phyloP scores from a whole-genome alignment of 1,140 invertebrate genomes.

The Papilio aristodemus region DNA sequence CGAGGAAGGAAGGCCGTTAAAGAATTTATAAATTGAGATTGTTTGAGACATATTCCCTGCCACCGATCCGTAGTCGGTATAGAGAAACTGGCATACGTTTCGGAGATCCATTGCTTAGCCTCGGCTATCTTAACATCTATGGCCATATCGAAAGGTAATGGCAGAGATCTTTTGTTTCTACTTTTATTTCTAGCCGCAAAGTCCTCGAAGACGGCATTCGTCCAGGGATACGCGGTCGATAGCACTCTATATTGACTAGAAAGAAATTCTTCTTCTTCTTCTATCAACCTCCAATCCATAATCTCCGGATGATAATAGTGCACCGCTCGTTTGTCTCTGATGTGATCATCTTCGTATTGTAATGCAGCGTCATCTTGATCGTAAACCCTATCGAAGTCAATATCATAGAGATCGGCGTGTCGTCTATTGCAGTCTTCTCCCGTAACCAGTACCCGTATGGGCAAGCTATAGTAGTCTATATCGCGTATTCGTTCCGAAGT shows the following conservation, averaged over 20 bases:
- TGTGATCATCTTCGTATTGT: slow-evolving; percentile 69
- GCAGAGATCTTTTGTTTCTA: slow-evolving; percentile 71
- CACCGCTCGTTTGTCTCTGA: slow-evolving; percentile 70
- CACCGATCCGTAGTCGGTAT: slow-evolving; percentile 89
- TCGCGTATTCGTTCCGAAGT: slow-evolving; percentile 88
- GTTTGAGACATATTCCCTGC: slow-evolving; percentile 88
- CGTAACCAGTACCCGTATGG: slow-evolving; percentile 88
- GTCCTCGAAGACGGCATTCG: slow-evolving; percentile 82
- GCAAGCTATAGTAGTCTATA: slow-evolving; percentile 91
- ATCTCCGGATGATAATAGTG: slow-evolving; percentile 49
- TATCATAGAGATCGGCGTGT: slow-evolving; percentile 71
- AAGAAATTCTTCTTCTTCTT: slow-evolving; percentile 69
- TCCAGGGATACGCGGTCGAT: slow-evolving; percentile 73
- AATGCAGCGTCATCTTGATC: slow-evolving; percentile 71
- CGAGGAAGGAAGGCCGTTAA: slow-evolving; percentile 87
- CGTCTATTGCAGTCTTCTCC: slow-evolving; percentile 84
- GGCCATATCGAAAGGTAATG: slow-evolving; percentile 79
- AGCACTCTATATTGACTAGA: slow-evolving; percentile 76
- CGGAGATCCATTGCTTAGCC: slow-evolving; percentile 90
- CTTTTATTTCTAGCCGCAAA: slow-evolving; percentile 79
- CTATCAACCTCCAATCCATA: slow-evolving; percentile 75
- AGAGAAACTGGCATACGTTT: slow-evolving; percentile 90
- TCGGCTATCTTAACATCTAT: slow-evolving; percentile 82
- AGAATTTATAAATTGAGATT: slow-evolving; percentile 89
- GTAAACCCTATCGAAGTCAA: slow-evolving; percentile 79